phyloP scores from a whole-genome alignment of 2,797 vertebrate genomes.

The Alosa sapidissima region DNA sequence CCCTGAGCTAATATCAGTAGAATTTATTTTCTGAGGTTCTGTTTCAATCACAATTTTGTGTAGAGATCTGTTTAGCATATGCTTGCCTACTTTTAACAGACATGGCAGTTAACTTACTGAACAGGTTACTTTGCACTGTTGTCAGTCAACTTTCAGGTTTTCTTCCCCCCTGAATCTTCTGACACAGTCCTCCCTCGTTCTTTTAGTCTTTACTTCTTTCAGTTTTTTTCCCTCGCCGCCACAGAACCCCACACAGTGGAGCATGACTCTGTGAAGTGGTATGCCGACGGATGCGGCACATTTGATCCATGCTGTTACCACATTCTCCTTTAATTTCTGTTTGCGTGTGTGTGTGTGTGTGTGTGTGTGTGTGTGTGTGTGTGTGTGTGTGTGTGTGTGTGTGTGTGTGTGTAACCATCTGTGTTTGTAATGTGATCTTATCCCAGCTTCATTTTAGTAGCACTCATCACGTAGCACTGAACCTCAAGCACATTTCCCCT shows the following conservation, averaged over 20 bases:
- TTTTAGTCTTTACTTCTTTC: background rate
- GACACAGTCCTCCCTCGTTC: background rate
- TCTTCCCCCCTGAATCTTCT: too few relatives aligned
- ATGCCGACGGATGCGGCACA: background rate
- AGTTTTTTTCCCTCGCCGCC: background rate
- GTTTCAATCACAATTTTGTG: background rate
- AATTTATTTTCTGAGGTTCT: background rate
- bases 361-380: background rate
- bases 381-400: conserved; percentile 26
- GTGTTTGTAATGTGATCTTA: conserved; percentile 19
- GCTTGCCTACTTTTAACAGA: background rate
- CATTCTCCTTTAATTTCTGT: conserved; percentile 18
- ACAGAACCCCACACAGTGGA: background rate
- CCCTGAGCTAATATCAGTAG: background rate
- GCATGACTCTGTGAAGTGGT: background rate
- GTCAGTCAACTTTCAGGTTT: background rate
- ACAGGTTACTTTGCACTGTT: background rate
- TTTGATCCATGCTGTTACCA: background rate
- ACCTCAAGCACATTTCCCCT: background rate
- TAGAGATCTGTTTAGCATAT: background rate
- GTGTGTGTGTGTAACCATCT: conserved; percentile 27
- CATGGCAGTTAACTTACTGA: background rate
- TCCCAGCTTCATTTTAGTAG: background rate
- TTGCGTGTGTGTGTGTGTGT: background rate
- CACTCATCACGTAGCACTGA: background rate